Conservation (phyloP, 2,113 vertebrate genomes). For the Lepus europaeus region DNA sequence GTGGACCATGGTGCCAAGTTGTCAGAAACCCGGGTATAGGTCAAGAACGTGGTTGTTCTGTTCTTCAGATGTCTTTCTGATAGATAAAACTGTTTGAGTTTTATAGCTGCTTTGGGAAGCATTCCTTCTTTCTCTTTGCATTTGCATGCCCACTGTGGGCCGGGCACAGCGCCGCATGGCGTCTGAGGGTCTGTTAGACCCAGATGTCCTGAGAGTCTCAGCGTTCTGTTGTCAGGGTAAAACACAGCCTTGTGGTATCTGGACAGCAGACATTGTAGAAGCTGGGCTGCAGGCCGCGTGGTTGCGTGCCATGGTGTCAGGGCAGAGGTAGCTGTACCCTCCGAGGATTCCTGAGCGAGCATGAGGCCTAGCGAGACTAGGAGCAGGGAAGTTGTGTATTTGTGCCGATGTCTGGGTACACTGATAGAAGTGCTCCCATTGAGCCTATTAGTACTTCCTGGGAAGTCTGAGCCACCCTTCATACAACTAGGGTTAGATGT, state of each 20-base stretch:
- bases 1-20: neutral
- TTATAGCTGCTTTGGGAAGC: neutral
- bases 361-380: no score
- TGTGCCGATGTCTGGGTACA: neutral
- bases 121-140: accelerated
- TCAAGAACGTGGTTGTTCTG: neutral
- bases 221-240: neutral
- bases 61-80: neutral
- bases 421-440: neutral
- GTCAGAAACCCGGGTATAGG: neutral
- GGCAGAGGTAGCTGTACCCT: neutral
- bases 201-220: neutral
- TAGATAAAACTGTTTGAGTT: neutral
- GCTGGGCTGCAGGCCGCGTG: neutral
- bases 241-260: neutral
- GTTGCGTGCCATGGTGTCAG: neutral
- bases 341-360: neutral
- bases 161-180: neutral
- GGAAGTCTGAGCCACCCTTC: neutral
- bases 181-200: neutral
- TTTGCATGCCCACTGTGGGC: accelerated
- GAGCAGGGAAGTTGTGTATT: neutral
- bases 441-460: accelerated
- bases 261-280: neutral
- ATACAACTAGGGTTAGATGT: neutral